Percentiles rank a stretch among this genome's conserved stretches.
These are phyloP conservation scores for Nasua narica DNA, from an alignment of 2,797 vertebrate species.

Conservation along the genomic window DNA sequence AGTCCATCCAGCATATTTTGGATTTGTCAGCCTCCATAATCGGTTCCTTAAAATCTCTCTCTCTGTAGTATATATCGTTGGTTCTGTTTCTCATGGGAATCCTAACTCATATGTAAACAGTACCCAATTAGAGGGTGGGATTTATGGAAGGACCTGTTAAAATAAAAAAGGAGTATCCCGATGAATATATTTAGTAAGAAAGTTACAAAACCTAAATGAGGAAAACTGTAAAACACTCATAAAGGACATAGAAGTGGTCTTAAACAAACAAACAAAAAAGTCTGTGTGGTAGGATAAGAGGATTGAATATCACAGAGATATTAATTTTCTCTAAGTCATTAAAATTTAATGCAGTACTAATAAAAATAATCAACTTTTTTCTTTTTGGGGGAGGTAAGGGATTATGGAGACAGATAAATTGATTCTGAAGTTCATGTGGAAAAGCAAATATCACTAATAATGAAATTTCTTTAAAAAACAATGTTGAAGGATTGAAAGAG, in stretches of 20 bases:
- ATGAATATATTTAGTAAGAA: not conserved
- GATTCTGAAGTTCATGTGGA: not conserved
- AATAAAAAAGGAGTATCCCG: not conserved
- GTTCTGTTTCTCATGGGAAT: not conserved
- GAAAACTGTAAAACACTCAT: not conserved
- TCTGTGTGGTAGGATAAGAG: not conserved
- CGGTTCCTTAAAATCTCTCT: not conserved
- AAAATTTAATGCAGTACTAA: not conserved
- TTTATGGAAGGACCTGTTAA: not conserved
- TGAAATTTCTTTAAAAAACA: not conserved
- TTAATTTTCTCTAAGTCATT: not conserved
- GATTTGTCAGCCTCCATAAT: not conserved
- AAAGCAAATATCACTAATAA: not conserved
- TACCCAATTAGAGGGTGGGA: not conserved
- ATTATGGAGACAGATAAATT: not conserved
- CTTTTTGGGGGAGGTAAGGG: accelerated
- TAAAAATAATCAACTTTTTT: not conserved
- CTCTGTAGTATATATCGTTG: not conserved
- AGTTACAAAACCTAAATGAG: not conserved
- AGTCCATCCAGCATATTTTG: not conserved
- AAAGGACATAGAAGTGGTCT: not conserved
- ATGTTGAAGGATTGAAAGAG: not conserved
- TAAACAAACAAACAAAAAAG: not conserved
- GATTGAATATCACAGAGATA: not conserved
- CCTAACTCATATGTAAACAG: not conserved